phyloP scores from a whole-genome alignment of 1,140 invertebrate species.

The Condylostylus longicornis region DNA sequence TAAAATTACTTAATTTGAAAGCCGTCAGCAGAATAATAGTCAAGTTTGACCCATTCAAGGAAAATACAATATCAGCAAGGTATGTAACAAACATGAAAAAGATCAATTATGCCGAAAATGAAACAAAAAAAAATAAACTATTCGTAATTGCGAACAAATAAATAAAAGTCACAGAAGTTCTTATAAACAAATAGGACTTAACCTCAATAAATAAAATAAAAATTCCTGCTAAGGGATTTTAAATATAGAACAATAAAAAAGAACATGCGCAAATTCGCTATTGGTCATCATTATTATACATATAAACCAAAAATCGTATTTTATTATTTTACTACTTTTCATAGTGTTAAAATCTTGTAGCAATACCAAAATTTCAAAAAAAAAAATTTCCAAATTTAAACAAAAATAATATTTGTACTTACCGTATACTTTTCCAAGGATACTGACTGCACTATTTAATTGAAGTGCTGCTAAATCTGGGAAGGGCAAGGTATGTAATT shows the following conservation, averaged over 20 bases:
- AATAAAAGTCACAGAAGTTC: neutral
- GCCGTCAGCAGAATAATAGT: constrained; percentile 62
- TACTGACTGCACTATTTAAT: constrained; percentile 39
- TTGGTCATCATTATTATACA: too few relatives aligned
- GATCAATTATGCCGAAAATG: neutral
- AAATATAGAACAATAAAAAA: too few relatives aligned
- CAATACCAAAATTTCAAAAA: too few relatives aligned
- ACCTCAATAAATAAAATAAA: neutral
- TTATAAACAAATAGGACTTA: neutral
- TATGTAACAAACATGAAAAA: constrained; percentile 31
- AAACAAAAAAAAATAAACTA: neutral
- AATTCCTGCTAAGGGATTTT: too few relatives aligned
- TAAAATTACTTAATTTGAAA: constrained; percentile 54
- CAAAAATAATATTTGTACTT: constrained; percentile 15
- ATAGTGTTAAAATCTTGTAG: too few relatives aligned
- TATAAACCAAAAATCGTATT: too few relatives aligned
- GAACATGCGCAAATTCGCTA: constrained; percentile 23
- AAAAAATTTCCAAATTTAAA: too few relatives aligned
- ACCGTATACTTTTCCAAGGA: constrained; percentile 44
- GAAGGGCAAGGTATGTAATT: constrained; percentile 32
- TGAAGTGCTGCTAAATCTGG: constrained; percentile 38
- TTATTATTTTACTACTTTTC: too few relatives aligned
- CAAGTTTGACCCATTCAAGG: constrained; percentile 69
- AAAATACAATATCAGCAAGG: constrained; percentile 52
- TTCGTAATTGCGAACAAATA: too few relatives aligned